Evolutionary conservation across 2,888 invertebrate genomes (phyloP), one percentile per base, ranked within the genome.

Genomic region (Sinotaia quadrata): DNA sequence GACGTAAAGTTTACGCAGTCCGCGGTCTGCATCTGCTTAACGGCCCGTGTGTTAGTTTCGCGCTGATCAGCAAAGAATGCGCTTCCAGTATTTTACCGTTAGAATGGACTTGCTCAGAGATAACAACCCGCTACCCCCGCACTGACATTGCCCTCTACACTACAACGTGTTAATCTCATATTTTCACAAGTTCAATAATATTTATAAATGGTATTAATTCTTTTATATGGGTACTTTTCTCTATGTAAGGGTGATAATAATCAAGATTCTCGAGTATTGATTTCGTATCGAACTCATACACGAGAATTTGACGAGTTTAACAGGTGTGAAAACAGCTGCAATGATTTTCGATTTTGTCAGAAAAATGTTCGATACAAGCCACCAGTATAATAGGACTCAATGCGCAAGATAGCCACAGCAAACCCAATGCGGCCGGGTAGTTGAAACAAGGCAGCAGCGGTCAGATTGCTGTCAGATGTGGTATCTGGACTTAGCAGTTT

Each of bases 311-410:
- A 73, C 69, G 67, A 69, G 58, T 69, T 69, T 69, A 73, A 73
- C 72, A 73, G 69, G 72, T 73, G 69, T 68, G 67, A 73, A 73
- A 73, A 73, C 69, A 73, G 72, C 63, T 56, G 58, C 69, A 73
- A 73, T 73, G 72, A 73, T 73, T 73, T 73, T 69, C 72, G 72
- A 73, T 73, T 69, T 73, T 62, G 69, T 67, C 67, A 73, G 69
- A 73, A 65, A 73, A 63, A 67, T 69, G 72, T 73, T 73, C 72
- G 67, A 73, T 73, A 73, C 59, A 49, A 37, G 67, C 68, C 63
- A 67, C 67, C 60, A 67, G 69, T 69, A 73, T 69, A 73, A 69
- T 69, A 73, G 63, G 69, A 63, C 69, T 62, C 67, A 51, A 63
- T 51, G 41, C 57, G 37, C 56, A 34, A 49, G 47, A 54, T 51